Base-by-base conservation (phyloP, 2,113 vertebrate genomes). In the Oreocharis arfaki region DNA sequence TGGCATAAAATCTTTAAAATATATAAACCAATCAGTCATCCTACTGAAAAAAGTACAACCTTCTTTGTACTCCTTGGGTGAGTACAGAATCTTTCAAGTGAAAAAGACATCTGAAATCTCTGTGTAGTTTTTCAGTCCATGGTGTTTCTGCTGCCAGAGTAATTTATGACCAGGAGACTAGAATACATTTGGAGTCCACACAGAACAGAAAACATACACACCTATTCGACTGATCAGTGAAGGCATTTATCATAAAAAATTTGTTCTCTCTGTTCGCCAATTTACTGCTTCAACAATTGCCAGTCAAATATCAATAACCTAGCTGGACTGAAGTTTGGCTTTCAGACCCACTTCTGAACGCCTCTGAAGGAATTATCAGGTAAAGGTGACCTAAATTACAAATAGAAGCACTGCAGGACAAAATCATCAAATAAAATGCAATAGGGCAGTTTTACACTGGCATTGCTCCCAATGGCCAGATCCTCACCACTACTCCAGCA, bases 401-500 rank as follows among this genome's bases (percentile, higher is more conserved):
- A 37, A 28, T 7, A 56, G 68, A 74, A 91, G 19, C 32, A 59
- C 71, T 83, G 89, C 26, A 76, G 21, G 46, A 81, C 28, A 70
- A 76, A 81, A 56, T 56, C 19, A 87, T 63, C 39, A 73, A 47
- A 75, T 60, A 42, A 87, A 89, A 89, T 27, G 41, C 20, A 85
- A 57, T 2, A 64, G n/a, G 37, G 35, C 28, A 39, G 19, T 50
- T 95, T 87, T 42, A 80, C n/a, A 81, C 78, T 59, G 80, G 65
- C 84, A 82, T 39, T 70, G 61, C 65, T 91, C 71, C 37, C 74
- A 96, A 88, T 77, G 56, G 84, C 87, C 90, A 71, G 52, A 93
- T 60, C 93, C 87, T 87, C 76, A 86, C 63, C 67, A 69, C 44
- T 73, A 89, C 78, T 95, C 95, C 94, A 95, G 91, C 93, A 97